Base-by-base conservation (phyloP, 2,888 invertebrate species). In the Standfussiana lucernea region DNA sequence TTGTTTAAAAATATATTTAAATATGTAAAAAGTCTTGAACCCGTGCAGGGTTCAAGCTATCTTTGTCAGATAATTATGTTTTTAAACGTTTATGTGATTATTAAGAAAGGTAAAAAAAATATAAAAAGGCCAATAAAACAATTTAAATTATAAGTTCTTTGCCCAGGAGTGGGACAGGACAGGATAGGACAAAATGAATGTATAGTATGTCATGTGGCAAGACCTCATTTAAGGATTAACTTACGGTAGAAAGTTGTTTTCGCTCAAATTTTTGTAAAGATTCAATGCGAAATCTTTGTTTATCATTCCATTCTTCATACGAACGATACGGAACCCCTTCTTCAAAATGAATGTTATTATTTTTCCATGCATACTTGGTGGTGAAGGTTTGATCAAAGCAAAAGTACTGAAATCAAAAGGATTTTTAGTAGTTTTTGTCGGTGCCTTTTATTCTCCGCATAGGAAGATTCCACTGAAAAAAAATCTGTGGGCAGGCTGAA, bases 351-450 rank as follows among this genome's bases (percentile, higher is more conserved):
- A 96, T 74, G 97, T 97, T 40, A 99, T 93, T 76, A 99, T 98
- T 91, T 98, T 97, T 0, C 99, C 99, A 88, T 98, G 97, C 90
- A 97, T 97, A 74, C 97, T 96, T 42, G 98, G 95, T 18, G 97
- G 97, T 75, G 97, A 97, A 21, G 98, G 98, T 94, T 98, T 99
- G 53, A 99, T 97, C 76, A 99, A 92, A 15, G 98, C 98, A 92
- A 98, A 98, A 0, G 99, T 98, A 90, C 98, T 98, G 87, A 93
- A 88, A 89, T 81, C 24, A 56, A 56, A 24, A 3, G 5, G 2
- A 67, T 2, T 21, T 15, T 66, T 18, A 28, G n/a, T 45, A 3
- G n/a, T n/a, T 75, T 62, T 18, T 35, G 21, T 56, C 10, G 1
- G 21, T 40, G 40, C 8, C 24, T n/a, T 37, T 6, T 2, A 32